Percentiles rank a stretch among this genome's conserved stretches.
These are phyloP conservation scores for Drosophila mojavensis DNA, from an alignment of 1,140 invertebrate genomes.

Conservation along the genomic window DNA sequence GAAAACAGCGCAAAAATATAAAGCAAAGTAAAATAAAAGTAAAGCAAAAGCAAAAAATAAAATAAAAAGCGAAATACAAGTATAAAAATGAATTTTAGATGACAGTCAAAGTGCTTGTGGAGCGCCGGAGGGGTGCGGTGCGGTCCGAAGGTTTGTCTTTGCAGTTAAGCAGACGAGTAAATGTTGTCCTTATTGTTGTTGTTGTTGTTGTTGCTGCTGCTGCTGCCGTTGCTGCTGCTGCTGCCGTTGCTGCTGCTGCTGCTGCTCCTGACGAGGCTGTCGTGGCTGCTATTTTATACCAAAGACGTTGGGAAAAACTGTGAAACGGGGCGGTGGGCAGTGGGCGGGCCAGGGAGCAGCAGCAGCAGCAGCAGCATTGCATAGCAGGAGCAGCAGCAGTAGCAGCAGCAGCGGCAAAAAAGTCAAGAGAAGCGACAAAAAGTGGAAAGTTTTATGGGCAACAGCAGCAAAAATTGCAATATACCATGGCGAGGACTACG, in stretches of 20 bases:
- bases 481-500: conserved; percentile 51
- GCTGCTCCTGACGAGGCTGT: conserved; percentile 37
- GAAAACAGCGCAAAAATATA: conserved; percentile 59
- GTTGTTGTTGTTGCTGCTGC: conserved; percentile 35
- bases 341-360: conserved; percentile 17
- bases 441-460: conserved; percentile 80
- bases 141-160: conserved; percentile 70
- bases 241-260: conserved; percentile 37
- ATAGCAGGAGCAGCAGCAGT: conserved; percentile 20
- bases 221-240: conserved; percentile 41
- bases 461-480: conserved; percentile 81
- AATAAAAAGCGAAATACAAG: conserved; percentile 60
- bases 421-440: conserved; percentile 63
- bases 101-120: conserved; percentile 69
- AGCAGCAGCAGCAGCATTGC: conserved; percentile 32
- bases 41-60: conserved; percentile 25
- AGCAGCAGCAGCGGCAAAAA: conserved; percentile 15
- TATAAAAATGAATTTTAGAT: conserved; percentile 83
- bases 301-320: conserved; percentile 43
- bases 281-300: conserved; percentile 50
- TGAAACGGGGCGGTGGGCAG: conserved; percentile 41
- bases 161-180: conserved; percentile 81
- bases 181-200: conserved; percentile 79
- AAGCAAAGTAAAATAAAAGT: conserved; percentile 53
- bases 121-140: conserved; percentile 17